Evolutionary conservation across 2,797 vertebrate genomes (phyloP).

Genomic region (Oophaga sylvatica): DNA sequence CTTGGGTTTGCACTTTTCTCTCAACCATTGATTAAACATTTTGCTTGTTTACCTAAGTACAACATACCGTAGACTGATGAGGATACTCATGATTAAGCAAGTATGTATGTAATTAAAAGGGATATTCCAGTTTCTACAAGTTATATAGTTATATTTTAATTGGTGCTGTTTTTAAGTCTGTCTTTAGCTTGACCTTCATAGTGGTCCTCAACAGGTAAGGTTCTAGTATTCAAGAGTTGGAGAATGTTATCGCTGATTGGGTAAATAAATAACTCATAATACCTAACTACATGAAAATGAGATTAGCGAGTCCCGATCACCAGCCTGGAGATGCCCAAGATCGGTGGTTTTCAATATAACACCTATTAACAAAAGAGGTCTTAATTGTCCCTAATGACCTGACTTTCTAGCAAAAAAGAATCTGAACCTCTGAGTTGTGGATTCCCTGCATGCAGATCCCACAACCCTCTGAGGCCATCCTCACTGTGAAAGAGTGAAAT

Average conservation of each 20-base stretch:
- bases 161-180: background rate
- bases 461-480: too few species aligned
- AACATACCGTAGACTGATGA: background rate
- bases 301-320: too few species aligned
- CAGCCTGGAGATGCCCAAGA: too few species aligned
- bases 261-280: background rate
- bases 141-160: background rate
- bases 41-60: slow-evolving; percentile 43
- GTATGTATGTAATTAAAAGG: background rate
- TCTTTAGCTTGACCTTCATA: background rate
- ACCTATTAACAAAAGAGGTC: too few species aligned
- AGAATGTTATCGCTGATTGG: background rate
- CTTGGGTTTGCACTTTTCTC: background rate
- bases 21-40: slow-evolving; percentile 28
- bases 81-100: background rate
- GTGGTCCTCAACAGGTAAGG: background rate
- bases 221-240: background rate
- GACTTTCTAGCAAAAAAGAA: too few species aligned
- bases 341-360: too few species aligned
- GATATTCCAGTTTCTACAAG: slow-evolving; percentile 7
- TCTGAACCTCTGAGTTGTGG: too few species aligned
- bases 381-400: too few species aligned
- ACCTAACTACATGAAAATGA: background rate
- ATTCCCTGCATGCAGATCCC: too few species aligned
- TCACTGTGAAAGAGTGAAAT: too few species aligned